Percentiles rank a stretch among this genome's conserved stretches.
These are phyloP conservation scores for Apotomis capreana DNA, from an alignment of 2,888 invertebrate genomes.

Conservation along the genomic window DNA sequence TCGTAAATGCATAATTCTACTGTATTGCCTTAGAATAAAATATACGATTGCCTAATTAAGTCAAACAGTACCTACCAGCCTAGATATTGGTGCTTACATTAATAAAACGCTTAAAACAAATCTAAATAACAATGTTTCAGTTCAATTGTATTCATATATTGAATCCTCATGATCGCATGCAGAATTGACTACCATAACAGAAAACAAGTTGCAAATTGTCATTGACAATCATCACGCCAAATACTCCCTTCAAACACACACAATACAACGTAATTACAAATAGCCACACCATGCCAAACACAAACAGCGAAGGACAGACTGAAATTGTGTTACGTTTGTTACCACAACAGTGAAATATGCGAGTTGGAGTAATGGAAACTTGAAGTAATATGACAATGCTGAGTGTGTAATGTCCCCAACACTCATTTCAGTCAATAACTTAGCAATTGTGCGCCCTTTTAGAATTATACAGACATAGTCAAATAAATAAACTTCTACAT, in stretches of 20 bases:
- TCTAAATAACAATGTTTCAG: neutral
- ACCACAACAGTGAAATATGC: constrained; percentile 2
- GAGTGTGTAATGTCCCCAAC: constrained; percentile 41
- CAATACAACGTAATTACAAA: constrained; percentile 32
- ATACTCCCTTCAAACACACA: neutral
- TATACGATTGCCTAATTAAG: constrained; percentile 6
- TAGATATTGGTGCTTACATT: neutral
- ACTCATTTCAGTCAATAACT: constrained; percentile 50
- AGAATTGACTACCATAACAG: constrained; percentile 3
- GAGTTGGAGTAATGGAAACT: constrained; percentile 4
- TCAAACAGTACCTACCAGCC: neutral
- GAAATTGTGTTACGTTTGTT: constrained; percentile 55
- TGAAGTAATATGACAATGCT: constrained; percentile 15
- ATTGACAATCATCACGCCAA: neutral
- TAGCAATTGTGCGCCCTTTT: constrained; percentile 53
- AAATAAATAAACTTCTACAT: neutral
- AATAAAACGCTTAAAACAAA: neutral
- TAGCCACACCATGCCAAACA: constrained; percentile 49
- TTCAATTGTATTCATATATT: neutral
- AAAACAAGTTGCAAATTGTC: neutral
- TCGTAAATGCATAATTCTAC: neutral
- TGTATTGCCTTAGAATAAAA: neutral
- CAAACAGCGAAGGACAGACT: constrained; percentile 49
- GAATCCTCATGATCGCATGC: constrained; percentile 7
- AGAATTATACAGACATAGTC: constrained; percentile 43